Base-by-base conservation (phyloP, 1,140 invertebrate genomes). In the Drosophila navojoa region DNA sequence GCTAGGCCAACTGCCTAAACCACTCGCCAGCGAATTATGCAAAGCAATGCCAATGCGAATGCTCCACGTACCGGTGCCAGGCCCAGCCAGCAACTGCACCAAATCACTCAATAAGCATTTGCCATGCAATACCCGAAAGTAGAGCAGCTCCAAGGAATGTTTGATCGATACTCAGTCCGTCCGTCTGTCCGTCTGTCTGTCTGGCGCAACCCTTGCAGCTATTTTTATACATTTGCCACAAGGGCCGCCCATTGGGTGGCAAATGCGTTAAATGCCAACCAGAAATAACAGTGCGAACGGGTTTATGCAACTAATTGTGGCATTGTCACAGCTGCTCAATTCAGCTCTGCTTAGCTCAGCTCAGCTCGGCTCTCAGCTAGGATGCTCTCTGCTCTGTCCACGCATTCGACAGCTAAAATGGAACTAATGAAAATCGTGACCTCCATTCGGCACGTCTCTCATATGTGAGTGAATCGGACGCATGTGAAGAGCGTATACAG, bases 341-440 rank as follows among this genome's bases (percentile, higher is more conserved):
- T 58, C 22, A 45, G 19, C 38, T 32, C 49, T n/a, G n/a, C n/a
- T n/a, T n/a, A 40, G 45, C 22, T 42, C 40, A 13, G 32, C 27
- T 61, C 29, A 42, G 19, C 27, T 27, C 47, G 27, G 42, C 22
- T 63, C 27, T 29, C 5, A 52, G 19, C 19, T 22, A 22, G 19
- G 19, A 22, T 22, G 19, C 19, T 22, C 19, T 22, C 19, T 57
- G 16, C 5, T 40, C 40, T 62, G 19, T 22, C 38, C 60, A 71
- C 55, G 35, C 77, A 73, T 60, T 81, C 61, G 45, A 22, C 19
- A 49, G 60, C 66, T n/a, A n/a, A 77, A 86, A 76, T 79, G 70
- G 73, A 84, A 90, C 85, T 91, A 91, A 91, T 91, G 90, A 91
- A 90, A 91, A 90, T 91, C 90, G 90, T 91, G 90, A 91, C 85